Evolutionary conservation across 2,888 invertebrate genomes (phyloP).

Genomic region (Acanthosoma haemorrhoidale): DNA sequence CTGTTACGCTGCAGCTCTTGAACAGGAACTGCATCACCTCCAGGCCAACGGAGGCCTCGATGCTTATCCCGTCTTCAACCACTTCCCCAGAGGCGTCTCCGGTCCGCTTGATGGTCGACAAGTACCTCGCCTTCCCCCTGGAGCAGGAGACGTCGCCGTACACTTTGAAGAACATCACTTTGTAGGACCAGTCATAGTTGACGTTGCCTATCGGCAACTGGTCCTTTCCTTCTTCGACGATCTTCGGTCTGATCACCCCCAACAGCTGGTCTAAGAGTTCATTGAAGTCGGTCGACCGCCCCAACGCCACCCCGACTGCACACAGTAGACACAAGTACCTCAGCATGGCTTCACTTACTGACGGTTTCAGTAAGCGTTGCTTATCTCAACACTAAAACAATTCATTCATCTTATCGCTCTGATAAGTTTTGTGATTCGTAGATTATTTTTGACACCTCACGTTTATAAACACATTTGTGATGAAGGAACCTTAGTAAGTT

Average conservation of each 20-base stretch:
- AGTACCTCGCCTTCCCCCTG: neutral
- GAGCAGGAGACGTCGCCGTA: neutral
- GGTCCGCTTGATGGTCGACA: neutral
- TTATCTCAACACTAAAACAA: neutral
- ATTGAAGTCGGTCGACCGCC: neutral
- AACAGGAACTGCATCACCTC: neutral
- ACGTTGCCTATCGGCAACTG: neutral
- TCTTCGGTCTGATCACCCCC: neutral
- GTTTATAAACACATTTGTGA: no score
- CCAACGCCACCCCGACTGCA: neutral
- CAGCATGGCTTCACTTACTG: neutral
- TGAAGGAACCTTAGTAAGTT: no score
- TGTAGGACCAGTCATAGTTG: neutral
- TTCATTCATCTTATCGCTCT: neutral
- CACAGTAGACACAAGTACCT: neutral
- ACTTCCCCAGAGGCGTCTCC: constrained; percentile 1
- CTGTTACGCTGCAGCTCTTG: neutral
- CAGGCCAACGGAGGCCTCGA: neutral
- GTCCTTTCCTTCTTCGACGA: neutral
- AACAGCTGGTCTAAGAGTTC: neutral
- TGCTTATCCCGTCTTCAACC: neutral
- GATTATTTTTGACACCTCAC: neutral
- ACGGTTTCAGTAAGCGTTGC: no score
- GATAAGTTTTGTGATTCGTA: neutral
- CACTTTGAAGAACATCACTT: neutral